Conservation (phyloP, 2,797 vertebrate species). For the Siniperca undulata region DNA sequence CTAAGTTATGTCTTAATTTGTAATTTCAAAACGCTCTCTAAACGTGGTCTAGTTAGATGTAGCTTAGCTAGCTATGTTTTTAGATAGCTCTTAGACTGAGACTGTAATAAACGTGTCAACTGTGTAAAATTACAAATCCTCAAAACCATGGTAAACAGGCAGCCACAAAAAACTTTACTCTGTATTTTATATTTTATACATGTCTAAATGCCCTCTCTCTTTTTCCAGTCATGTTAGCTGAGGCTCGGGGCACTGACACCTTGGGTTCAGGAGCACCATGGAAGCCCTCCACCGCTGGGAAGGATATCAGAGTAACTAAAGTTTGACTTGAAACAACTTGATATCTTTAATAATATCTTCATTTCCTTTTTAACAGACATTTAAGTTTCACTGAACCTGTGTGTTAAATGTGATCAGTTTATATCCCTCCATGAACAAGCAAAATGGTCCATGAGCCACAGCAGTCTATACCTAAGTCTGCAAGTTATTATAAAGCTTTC, state of each 20-base stretch:
- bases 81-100: neutral
- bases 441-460: neutral
- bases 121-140: neutral
- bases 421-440: neutral
- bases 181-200: neutral
- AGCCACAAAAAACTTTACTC: too few species aligned
- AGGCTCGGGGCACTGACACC: conserved; percentile 20
- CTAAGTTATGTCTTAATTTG: neutral
- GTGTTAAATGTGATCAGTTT: neutral
- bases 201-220: neutral
- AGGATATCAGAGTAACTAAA: conserved; percentile 54
- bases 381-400: neutral
- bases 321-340: neutral
- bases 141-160: rapidly evolving
- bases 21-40: neutral
- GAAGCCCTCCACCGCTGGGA: conserved; percentile 12
- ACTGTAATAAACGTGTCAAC: neutral
- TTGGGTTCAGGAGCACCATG: conserved; percentile 19
- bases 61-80: neutral
- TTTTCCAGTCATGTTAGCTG: conserved; percentile 67
- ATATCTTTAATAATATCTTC: neutral
- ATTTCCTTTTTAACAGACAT: neutral
- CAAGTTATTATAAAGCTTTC: neutral
- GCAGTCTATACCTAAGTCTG: neutral
- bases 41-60: neutral